A percentile compares a stretch with the other conserved stretches of the same genome.
These are phyloP conservation scores for Cheirogaleus medius DNA, from an alignment of 2,113 vertebrate genomes.

Conservation along the genomic window DNA sequence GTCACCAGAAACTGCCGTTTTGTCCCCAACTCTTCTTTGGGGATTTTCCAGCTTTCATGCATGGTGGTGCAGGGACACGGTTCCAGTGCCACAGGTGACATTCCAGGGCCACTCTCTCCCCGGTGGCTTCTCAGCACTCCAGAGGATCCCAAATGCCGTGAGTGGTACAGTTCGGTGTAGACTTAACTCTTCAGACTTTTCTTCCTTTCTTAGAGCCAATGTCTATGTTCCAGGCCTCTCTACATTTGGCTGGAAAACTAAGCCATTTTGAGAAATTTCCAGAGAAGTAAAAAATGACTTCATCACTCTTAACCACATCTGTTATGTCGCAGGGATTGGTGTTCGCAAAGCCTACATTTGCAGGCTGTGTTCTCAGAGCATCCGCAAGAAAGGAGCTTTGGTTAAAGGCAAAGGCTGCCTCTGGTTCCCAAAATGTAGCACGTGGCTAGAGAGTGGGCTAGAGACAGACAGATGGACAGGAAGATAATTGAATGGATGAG, in stretches of 20 bases:
- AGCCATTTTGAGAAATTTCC: neutral
- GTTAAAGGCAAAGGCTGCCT: neutral
- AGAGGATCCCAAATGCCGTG: neutral
- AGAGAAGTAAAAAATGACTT: neutral
- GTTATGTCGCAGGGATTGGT: neutral
- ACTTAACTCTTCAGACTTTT: neutral
- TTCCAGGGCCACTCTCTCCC: fast-evolving
- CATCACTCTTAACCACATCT: too few species aligned
- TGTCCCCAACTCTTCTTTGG: neutral
- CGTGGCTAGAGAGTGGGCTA: too few species aligned
- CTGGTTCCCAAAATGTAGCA: neutral
- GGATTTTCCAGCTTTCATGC: neutral
- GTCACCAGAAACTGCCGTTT: neutral
- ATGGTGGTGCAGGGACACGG: fast-evolving
- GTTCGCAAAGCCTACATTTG: fast-evolving
- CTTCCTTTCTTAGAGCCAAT: neutral
- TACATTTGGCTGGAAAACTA: neutral
- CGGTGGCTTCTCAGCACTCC: fast-evolving
- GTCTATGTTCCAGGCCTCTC: neutral
- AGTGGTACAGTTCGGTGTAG: neutral
- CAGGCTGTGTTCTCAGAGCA: too few species aligned
- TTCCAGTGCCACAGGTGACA: fast-evolving
- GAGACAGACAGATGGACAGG: neutral
- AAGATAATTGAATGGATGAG: neutral
- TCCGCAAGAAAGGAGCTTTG: neutral